Evolutionary conservation across 2,113 vertebrate species (phyloP).

Genomic region (Aphyosemion australe): DNA sequence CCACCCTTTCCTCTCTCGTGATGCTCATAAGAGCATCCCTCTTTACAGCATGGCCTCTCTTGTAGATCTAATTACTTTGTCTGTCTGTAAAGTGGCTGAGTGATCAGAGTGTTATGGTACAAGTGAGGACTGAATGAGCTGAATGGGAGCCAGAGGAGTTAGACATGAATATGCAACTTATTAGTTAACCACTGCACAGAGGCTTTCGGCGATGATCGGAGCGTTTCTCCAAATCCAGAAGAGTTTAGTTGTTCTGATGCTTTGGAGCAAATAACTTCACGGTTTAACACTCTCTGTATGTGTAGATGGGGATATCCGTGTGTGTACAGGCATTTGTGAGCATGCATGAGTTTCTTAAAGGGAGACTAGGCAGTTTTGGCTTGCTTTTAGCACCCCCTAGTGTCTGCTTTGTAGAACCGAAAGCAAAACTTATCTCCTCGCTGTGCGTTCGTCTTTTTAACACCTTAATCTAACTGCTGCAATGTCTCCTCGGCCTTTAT

Average conservation of each 20-base stretch:
- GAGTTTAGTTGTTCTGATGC: slow-evolving; percentile 19
- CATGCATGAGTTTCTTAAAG: too few species aligned
- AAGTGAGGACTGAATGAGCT: slow-evolving; percentile 21
- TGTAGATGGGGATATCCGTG: slow-evolving; percentile 9
- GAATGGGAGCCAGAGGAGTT: slow-evolving; percentile 28
- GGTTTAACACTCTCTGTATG: slow-evolving; percentile 2
- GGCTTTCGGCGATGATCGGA: slow-evolving; percentile 3
- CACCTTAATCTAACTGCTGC: too few species aligned
- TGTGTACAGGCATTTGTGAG: slow-evolving; percentile 37
- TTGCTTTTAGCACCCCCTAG: too few species aligned
- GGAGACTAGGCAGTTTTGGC: too few species aligned
- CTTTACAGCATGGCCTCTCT: slow-evolving; percentile 42
- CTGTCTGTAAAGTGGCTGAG: slow-evolving; percentile 55
- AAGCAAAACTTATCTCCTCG: too few species aligned
- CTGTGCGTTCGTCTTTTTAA: too few species aligned
- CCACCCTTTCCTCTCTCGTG: slow-evolving; percentile 40
- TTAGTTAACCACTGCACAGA: slow-evolving; percentile 6
- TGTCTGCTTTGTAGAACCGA: too few species aligned
- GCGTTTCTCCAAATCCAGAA: slow-evolving; percentile 6
- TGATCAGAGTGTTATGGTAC: slow-evolving; percentile 29
- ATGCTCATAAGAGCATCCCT: slow-evolving; percentile 38
- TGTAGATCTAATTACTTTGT: slow-evolving; percentile 56
- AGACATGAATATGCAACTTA: slow-evolving; percentile 5
- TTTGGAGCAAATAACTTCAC: slow-evolving; percentile 13
- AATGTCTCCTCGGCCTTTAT: too few species aligned